Evolutionary conservation across 2,888 invertebrate genomes (phyloP), one percentile per base, ranked within the genome.

Genomic region (Eupelmus urozonus): DNA sequence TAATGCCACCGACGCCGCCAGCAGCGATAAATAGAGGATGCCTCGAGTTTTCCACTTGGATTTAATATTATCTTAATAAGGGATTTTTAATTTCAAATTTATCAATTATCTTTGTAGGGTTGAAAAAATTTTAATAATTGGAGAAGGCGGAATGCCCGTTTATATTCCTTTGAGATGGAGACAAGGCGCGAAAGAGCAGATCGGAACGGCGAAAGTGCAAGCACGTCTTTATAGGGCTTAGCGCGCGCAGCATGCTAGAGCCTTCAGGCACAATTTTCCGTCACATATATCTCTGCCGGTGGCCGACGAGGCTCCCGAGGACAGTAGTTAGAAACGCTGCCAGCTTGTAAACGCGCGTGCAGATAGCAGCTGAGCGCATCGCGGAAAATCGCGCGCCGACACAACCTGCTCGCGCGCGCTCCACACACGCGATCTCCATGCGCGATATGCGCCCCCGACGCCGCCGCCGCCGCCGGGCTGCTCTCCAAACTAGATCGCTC

Each of bases 261-360:
- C 84, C 83, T 85, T 88, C 86, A 83, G 83, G 85, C 86, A 86
- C 88, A 87, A 89, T 89, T 89, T 89, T 88, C 89, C 88, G 88
- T 89, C 88, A 88, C 89, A 88, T 89, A 88, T 86, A 89, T 89
- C 89, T 89, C 83, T n/a, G 66, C 82, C 23, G 11, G 60, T 11
- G 18, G 23, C 23, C 23, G n/a, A 51, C 2, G 11, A 18, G 29
- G 18, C 49, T 18, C 49, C 82, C 83, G 13, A 81, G 84, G 88
- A 86, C 89, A 87, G 89, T 88, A 88, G 88, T 89, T 88, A 87
- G 88, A 88, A 87, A 80, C 86, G 85, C 85, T 88, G 89, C 87
- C 88, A 89, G 89, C 89, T 89, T 89, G 89, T 89, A 89, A 89
- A 87, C 87, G 85, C 82, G 78, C 71, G 66, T 49, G 49, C n/a